These are phyloP conservation scores for Tolmerus cingulatus DNA, from an alignment of 2,888 invertebrate genomes.

Conservation along the genomic window DNA sequence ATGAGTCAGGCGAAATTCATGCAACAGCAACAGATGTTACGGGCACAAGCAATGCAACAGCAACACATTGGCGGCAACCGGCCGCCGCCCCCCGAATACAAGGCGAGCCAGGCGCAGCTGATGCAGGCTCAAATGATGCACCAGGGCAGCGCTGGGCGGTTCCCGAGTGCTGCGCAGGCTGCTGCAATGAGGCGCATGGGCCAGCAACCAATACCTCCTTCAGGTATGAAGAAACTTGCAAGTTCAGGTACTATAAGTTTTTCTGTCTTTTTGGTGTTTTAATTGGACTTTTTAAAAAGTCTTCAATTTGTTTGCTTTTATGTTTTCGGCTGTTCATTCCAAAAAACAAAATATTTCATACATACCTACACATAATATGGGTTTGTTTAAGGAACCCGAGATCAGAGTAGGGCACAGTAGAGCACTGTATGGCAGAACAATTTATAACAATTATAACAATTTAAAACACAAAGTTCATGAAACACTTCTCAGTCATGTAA, in stretches of 20 bases:
- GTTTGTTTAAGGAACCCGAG: too few relatives aligned
- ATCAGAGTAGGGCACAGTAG: too few relatives aligned
- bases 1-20: conserved; percentile 71
- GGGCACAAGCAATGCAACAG: conserved; percentile 64
- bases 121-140: conserved; percentile 68
- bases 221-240: conserved; percentile 63
- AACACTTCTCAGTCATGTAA: too few relatives aligned
- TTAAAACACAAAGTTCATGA: too few relatives aligned
- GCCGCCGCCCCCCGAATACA: conserved; percentile 88
- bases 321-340: too few relatives aligned
- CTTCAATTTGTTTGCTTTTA: too few relatives aligned
- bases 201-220: conserved; percentile 77
- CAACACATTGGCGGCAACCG: conserved; percentile 68
- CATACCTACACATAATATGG: too few relatives aligned
- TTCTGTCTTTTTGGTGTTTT: neutral
- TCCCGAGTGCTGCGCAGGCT: conserved; percentile 66
- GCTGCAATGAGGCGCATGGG: conserved; percentile 70
- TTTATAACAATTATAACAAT: too few relatives aligned
- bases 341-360: too few relatives aligned
- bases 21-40: conserved; percentile 73
- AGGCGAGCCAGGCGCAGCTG: conserved; percentile 67
- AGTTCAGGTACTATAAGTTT: conserved; percentile 1
- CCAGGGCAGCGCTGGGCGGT: conserved; percentile 63
- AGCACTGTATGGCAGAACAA: too few relatives aligned
- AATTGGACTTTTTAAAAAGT: neutral